These are phyloP conservation scores for Cataglyphis rosenhaueri DNA, from an alignment of 2,888 invertebrate species.

Conservation along the genomic window DNA sequence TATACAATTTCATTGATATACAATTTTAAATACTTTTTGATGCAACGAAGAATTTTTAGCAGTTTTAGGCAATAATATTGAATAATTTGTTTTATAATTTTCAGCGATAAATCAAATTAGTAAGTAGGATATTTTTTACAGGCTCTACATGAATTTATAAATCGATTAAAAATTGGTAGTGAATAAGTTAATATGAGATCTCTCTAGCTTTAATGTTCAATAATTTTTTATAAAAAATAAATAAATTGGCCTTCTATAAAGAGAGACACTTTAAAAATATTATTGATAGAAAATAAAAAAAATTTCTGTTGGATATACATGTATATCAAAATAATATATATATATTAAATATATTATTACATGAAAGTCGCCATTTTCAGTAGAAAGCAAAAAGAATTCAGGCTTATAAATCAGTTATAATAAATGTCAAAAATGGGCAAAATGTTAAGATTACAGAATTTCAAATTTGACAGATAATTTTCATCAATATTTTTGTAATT, in stretches of 20 bases:
- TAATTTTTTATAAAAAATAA: constrained; percentile 42
- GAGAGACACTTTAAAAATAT: neutral
- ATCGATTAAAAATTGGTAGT: constrained; percentile 56
- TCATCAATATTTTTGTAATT: neutral
- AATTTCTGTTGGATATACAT: constrained; percentile 10
- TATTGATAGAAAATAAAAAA: neutral
- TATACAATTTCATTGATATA: neutral
- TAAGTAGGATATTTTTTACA: neutral
- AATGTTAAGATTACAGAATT: neutral
- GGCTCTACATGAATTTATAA: neutral
- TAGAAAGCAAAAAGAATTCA: constrained; percentile 10
- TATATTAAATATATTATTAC: constrained; percentile 6
- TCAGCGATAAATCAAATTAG: neutral
- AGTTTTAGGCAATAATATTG: neutral
- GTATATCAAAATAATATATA: neutral
- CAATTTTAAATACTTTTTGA: constrained; percentile 17
- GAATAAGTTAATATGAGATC: constrained; percentile 66
- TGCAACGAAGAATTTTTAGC: constrained; percentile 3
- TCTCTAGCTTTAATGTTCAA: constrained; percentile 47
- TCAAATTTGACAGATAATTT: neutral
- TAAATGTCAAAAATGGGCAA: constrained; percentile 2
- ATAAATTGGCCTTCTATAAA: neutral
- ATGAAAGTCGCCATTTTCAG: neutral
- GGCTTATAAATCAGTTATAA: neutral
- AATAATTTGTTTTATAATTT: neutral